phyloP scores from a whole-genome alignment of 92 coral and sea anemone genomes.

The Epizoanthus stellaris region DNA sequence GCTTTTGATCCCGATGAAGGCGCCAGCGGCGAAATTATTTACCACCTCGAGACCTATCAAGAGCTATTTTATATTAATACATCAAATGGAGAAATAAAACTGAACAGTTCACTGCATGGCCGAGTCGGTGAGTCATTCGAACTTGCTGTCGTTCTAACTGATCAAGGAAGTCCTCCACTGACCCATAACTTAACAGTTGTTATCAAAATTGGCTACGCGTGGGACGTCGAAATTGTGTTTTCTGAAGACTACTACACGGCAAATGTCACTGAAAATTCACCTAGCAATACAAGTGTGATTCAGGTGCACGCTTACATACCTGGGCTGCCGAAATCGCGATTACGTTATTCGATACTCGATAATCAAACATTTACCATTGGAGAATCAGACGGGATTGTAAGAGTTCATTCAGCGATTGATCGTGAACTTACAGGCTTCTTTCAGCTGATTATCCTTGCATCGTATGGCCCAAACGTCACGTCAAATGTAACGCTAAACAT shows the following conservation, averaged over 20 bases:
- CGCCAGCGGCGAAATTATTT: conserved; percentile 40
- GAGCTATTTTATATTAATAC: conserved; percentile 38
- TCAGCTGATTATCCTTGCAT: conserved; percentile 42
- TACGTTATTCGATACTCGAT: conserved; percentile 34
- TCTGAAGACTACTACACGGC: conserved; percentile 31
- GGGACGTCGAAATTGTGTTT: conserved; percentile 55
- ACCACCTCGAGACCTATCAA: not conserved
- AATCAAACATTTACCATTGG: conserved; percentile 39
- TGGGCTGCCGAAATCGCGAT: conserved; percentile 50
- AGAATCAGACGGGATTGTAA: conserved; percentile 28
- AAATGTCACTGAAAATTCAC: conserved; percentile 53
- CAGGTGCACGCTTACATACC: conserved; percentile 50
- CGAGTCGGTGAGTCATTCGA: conserved; percentile 42
- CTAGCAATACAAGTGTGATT: conserved; percentile 47
- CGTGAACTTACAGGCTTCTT: conserved; percentile 43
- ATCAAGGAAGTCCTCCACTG: conserved; percentile 40
- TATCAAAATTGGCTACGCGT: conserved; percentile 49
- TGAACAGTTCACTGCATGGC: conserved; percentile 57
- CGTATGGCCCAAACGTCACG: conserved; percentile 61
- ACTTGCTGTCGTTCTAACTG: conserved; percentile 44
- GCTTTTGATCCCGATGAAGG: conserved; percentile 58
- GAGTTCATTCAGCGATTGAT: conserved; percentile 37
- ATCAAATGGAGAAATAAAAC: conserved; percentile 49
- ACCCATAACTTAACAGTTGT: conserved; percentile 44
- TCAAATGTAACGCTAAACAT: conserved; percentile 55